These are phyloP conservation scores for Phataginus tricuspis DNA, from an alignment of 2,797 vertebrate species.

Conservation along the genomic window DNA sequence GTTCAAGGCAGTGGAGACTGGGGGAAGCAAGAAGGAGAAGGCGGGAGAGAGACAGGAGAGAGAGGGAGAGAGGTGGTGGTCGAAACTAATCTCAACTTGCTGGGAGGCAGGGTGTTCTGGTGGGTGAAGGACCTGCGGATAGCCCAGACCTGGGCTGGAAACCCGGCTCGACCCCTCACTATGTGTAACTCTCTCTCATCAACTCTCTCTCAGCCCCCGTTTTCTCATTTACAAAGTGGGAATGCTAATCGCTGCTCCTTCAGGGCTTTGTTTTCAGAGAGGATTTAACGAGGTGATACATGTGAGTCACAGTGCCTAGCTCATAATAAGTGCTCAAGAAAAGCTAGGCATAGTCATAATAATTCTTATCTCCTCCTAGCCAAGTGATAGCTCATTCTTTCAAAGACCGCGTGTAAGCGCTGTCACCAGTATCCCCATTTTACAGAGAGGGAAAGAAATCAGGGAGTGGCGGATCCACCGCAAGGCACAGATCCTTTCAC, in stretches of 20 bases:
- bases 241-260: neutral
- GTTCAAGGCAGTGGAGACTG: neutral
- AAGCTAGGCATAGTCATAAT: neutral
- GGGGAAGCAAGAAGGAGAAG: neutral
- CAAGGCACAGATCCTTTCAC: neutral
- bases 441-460: neutral
- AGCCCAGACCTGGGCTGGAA: too few relatives aligned
- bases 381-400: neutral
- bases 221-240: neutral
- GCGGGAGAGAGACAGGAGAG: neutral
- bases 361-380: neutral
- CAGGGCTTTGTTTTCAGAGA: neutral
- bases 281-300: neutral
- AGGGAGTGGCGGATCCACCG: neutral
- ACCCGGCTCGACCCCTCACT: neutral
- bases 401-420: neutral
- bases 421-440: neutral
- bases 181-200: too few relatives aligned
- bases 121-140: neutral
- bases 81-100: neutral
- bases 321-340: neutral
- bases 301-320: neutral
- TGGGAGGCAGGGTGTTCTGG: rapidly evolving
- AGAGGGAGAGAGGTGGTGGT: rapidly evolving
- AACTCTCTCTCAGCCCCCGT: neutral